Base-by-base conservation (phyloP, 2,888 invertebrate genomes). In the Hirtodrosophila cameraria region DNA sequence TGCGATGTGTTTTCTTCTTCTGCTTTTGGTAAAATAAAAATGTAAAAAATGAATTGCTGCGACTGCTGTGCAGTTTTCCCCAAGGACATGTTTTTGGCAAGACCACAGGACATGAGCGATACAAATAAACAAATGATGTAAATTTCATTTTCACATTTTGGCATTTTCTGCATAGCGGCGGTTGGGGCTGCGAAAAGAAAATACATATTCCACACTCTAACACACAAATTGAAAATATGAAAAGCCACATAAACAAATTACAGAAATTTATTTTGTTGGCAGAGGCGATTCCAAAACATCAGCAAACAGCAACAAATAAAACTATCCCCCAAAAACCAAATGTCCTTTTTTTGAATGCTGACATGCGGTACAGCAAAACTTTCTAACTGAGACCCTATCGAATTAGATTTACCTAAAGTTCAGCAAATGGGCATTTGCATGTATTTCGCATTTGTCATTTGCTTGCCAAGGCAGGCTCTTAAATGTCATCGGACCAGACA, bases 41-140 rank as follows among this genome's bases (percentile, higher is more conserved):
- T 35, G 38, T 50, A 66, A 74, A 78, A 75, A 70, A 81, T 75
- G 78, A 78, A 75, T 75, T 82, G 78, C 70, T 68, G 54, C 50
- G 38, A 33, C 48, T 59, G 58, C 75, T 61, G 52, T 42, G 60
- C 66, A 74, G 68, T 65, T 75, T 70, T 85, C 87, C 86, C 87
- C 28, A 41, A 64, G 76, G 87, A 85, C 16, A 45, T 54, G 57
- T 65, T 61, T 41, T 16, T 57, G 33, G 57, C 63, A 69, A 64
- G 68, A 80, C 78, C 78, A 66, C 80, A 83, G 86, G 85, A 83
- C 71, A 84, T 81, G 75, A 73, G 71, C 80, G 71, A 68, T 76
- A 82, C 83, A 87, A 83, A 87, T 87, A 83, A 83, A 83, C 83
- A 83, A 83, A 83, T 85, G 83, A 83, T 87, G 83, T 87, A 83